Evolutionary conservation across 2,888 invertebrate genomes (phyloP), one percentile per base, ranked within the genome.

Genomic region (Meiosimyza decipiens): DNA sequence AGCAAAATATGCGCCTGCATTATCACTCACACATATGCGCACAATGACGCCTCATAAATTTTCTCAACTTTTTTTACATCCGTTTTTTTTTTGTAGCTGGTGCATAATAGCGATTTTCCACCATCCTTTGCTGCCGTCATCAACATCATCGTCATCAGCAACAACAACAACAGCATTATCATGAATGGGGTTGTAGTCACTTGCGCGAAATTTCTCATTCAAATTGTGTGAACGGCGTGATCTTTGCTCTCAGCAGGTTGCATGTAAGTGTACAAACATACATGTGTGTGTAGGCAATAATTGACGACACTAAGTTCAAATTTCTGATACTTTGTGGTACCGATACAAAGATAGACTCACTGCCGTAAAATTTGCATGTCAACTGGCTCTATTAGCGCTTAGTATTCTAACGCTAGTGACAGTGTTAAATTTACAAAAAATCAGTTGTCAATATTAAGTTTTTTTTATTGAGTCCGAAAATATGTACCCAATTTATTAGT

Each of bases 101-200:
- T 62, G 69, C 33, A 69, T 60, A 69, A 51, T 69, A 33, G 51
- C 40, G 62, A 62, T 51, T 69, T 62, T 69, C 62, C 60, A 62
- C 50, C 57, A 68, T 47, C 62, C 51, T 28, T 60, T 69, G 59
- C 15, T 51, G 64, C 22, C 51, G 51, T 51, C 51, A 18, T 16
- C 18, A 62, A 6, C 57, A 52, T 33, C 52, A 52, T 2, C 52
- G 13, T 57, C 57, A 16, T n/a, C 28, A 52, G n/a, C 52, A 52
- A 3, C 28, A 28, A 28, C 57, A 11, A 6, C 16, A 16, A 6
- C 16, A 54, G 6, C 2, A 16, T 54, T 54, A 16, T 54, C 16
- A 16, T 54, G 1, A 16, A 6, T 54, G n/a, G 54, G n/a, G 54
- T 54, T 16, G 52, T 52, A 12, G 52, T 52, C 52, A n/a, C n/a